A percentile compares a stretch with the other conserved stretches of the same genome.
Evolutionary conservation across 2,797 vertebrate genomes (phyloP).

Genomic region (Gymnopithys bicolor): DNA sequence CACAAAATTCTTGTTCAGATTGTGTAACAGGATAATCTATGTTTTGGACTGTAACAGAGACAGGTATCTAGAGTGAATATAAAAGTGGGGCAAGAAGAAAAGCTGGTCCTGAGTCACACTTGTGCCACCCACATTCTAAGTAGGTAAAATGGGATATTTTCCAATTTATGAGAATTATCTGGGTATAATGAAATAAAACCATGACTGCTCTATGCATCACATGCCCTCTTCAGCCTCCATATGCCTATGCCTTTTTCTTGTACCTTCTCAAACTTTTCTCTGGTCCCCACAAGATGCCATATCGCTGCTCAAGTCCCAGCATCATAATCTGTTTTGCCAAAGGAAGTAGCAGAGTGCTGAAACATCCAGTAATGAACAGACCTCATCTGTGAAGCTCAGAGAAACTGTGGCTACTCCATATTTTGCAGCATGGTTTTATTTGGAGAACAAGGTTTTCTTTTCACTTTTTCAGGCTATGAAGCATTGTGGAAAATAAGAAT

Average conservation of each 20-base stretch:
- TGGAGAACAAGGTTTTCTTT: neutral
- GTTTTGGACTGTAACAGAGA: neutral
- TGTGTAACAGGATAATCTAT: neutral
- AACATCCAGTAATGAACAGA: neutral
- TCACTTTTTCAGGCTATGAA: neutral
- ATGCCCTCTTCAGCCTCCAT: neutral
- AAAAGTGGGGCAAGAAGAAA: neutral
- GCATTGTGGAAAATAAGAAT: slow-evolving; percentile 9
- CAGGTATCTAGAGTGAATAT: neutral
- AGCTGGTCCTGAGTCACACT: neutral
- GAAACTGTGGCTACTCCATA: rapidly evolving
- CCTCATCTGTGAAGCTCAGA: neutral
- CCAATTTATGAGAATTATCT: neutral
- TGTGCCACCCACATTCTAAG: neutral
- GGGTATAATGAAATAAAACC: neutral
- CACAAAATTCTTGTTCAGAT: neutral
- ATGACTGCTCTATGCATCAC: neutral
- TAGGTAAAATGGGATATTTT: neutral
- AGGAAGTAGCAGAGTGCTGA: neutral
- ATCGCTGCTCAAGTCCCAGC: neutral
- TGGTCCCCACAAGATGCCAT: neutral
- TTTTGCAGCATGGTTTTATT: neutral
- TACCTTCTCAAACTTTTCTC: neutral
- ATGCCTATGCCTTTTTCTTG: neutral
- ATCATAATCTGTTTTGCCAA: neutral